A percentile compares a stretch with the other conserved stretches of the same genome.
These are phyloP conservation scores for Boloria selene DNA, from an alignment of 2,888 invertebrate species.

Conservation along the genomic window DNA sequence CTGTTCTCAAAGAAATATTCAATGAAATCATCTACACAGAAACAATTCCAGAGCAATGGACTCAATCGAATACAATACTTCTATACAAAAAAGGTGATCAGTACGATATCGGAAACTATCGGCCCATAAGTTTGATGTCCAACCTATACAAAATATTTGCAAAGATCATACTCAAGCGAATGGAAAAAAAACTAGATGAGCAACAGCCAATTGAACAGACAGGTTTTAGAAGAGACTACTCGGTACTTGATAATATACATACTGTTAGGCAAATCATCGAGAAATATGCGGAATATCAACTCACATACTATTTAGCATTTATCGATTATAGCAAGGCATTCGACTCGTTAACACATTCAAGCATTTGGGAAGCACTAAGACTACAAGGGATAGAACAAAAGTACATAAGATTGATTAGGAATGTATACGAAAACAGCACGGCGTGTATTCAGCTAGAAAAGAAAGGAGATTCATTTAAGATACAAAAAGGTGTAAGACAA, in stretches of 20 bases:
- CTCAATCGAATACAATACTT: conserved; percentile 20
- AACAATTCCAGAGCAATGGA: conserved; percentile 42
- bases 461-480: not conserved
- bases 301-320: not conserved
- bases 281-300: not conserved
- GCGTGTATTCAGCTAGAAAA: not conserved
- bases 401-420: not conserved
- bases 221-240: not conserved
- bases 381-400: not conserved
- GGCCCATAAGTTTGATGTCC: not conserved
- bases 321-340: not conserved
- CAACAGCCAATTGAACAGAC: conserved; percentile 6
- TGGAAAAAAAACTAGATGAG: not conserved
- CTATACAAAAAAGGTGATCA: conserved; percentile 45
- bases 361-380: conserved; percentile 3
- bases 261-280: not conserved
- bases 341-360: not conserved
- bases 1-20: conserved; percentile 32
- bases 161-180: too few species aligned
- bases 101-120: conserved; percentile 22
- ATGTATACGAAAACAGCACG: not conserved
- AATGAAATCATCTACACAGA: conserved; percentile 40
- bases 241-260: conserved; percentile 2
- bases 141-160: not conserved
- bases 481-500: not conserved